These are phyloP conservation scores for Hemiscyllium ocellatum DNA, from an alignment of 2,113 vertebrate genomes.

Conservation along the genomic window DNA sequence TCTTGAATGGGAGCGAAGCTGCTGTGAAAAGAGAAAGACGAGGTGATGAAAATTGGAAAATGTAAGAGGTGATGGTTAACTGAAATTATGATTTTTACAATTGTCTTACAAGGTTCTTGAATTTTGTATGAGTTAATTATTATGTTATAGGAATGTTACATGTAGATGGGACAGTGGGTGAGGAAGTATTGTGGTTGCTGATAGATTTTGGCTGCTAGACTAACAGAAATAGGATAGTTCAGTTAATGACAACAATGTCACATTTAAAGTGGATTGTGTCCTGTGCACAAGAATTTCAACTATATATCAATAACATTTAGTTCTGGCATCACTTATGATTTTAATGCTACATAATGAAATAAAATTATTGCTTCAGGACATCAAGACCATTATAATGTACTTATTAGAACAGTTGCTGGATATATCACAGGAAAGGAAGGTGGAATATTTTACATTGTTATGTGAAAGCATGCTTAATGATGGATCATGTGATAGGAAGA, in stretches of 20 bases:
- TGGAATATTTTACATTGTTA: not conserved
- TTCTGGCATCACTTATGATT: not conserved
- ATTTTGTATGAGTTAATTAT: not conserved
- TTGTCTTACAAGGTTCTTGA: not conserved
- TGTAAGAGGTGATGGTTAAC: not conserved
- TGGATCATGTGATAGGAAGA: not conserved
- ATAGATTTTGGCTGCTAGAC: not conserved
- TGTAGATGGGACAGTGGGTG: not conserved
- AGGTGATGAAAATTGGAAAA: not conserved
- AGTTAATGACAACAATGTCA: not conserved
- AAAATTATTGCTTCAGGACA: slow-evolving; percentile 21
- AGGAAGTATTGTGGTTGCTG: not conserved
- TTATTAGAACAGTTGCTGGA: not conserved
- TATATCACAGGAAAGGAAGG: slow-evolving; percentile 10
- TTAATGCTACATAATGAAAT: slow-evolving; percentile 5
- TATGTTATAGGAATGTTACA: not conserved
- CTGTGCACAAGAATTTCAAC: not conserved
- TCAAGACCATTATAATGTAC: slow-evolving; percentile 13
- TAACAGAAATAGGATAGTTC: not conserved
- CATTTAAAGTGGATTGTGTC: not conserved
- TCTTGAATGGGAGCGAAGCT: not conserved
- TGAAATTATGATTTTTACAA: not conserved
- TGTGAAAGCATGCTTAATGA: not conserved
- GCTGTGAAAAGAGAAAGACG: not conserved
- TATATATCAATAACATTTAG: not conserved